phyloP scores from a whole-genome alignment of 2,888 invertebrate species.

The Nemurella pictetii region DNA sequence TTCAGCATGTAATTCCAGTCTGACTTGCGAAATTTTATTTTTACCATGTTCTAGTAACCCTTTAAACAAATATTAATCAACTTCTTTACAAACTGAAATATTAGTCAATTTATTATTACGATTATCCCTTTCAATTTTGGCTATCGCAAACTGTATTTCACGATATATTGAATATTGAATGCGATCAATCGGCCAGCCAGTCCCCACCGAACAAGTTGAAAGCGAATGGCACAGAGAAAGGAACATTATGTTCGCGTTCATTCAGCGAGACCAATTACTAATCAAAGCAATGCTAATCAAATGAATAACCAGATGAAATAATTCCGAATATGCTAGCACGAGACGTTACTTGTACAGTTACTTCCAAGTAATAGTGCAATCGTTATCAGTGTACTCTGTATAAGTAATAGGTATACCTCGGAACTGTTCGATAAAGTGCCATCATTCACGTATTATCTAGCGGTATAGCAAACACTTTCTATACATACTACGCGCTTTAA shows the following conservation, averaged over 20 bases:
- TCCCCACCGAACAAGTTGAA: neutral
- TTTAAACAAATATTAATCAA: neutral
- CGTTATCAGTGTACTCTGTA: neutral
- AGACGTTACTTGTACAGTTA: neutral
- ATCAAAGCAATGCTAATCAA: neutral
- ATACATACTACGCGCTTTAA: neutral
- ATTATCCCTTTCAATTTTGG: neutral
- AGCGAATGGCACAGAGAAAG: neutral
- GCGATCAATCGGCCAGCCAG: neutral
- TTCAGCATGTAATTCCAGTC: neutral
- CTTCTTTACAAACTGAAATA: neutral
- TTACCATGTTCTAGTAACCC: neutral
- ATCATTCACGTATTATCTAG: neutral
- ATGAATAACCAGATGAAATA: neutral
- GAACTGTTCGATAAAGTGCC: neutral
- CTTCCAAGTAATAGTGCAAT: neutral
- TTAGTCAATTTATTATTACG: neutral
- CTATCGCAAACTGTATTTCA: neutral
- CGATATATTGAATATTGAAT: neutral
- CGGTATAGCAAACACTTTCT: neutral
- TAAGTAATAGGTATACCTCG: no score
- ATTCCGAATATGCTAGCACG: neutral
- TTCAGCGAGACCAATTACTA: neutral
- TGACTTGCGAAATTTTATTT: neutral
- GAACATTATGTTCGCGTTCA: neutral